Percentiles rank a stretch among this genome's conserved stretches.
phyloP scores from a whole-genome alignment of 1,140 invertebrate genomes.

The Neodiprion lecontei region DNA sequence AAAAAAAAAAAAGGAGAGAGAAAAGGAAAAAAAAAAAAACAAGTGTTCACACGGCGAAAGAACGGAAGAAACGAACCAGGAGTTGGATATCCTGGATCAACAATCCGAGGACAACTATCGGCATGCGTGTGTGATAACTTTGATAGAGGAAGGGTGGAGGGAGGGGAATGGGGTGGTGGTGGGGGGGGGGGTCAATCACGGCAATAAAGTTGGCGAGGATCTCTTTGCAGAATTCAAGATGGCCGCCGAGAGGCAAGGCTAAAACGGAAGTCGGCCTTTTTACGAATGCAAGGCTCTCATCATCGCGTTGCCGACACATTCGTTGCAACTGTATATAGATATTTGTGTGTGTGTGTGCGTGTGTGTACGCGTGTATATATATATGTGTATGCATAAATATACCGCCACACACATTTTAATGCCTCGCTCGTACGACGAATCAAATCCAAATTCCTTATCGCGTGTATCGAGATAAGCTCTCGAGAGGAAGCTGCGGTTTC shows the following conservation, averaged over 20 bases:
- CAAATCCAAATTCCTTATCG: constrained; percentile 3
- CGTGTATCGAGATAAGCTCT: not conserved
- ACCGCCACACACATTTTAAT: not conserved
- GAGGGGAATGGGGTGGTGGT: constrained; percentile 12
- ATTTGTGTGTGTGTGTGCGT: not conserved
- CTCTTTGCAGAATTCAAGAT: not conserved
- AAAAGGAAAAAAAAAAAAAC: no score
- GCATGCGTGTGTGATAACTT: not conserved
- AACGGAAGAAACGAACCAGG: not conserved
- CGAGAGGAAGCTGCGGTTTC: not conserved
- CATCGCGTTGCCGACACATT: no score
- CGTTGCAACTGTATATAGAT: not conserved
- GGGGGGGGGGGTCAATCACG: constrained; percentile 13
- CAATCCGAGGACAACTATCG: constrained; percentile 11
- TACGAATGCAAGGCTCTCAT: no score
- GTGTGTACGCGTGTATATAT: not conserved
- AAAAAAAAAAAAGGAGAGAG: no score
- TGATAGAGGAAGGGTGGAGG: constrained; percentile 5
- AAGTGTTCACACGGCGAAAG: not conserved
- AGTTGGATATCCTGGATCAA: not conserved
- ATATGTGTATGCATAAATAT: not conserved
- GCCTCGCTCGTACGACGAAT: not conserved
- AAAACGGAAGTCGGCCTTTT: not conserved
- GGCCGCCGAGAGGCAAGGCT: not conserved
- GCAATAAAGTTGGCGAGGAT: constrained; percentile 21